Percentiles rank a stretch among this genome's conserved stretches.
Evolutionary conservation across 2,113 vertebrate genomes (phyloP).

Genomic region (Aphyosemion australe): DNA sequence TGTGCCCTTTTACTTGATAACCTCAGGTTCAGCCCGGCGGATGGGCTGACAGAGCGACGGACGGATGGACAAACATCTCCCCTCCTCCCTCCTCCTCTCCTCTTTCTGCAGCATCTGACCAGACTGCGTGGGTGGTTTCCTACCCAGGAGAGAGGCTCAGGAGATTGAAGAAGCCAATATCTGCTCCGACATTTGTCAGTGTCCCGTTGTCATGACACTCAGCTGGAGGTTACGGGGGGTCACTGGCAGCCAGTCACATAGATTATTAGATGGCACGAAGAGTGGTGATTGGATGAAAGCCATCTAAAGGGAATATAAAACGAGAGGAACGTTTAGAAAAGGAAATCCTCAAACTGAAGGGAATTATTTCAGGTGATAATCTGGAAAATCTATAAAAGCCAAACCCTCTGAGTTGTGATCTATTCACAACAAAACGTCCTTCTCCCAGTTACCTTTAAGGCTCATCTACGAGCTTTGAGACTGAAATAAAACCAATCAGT

Average conservation of each 20-base stretch:
- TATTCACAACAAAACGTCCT: neutral
- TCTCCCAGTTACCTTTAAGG: neutral
- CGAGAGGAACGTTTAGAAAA: neutral
- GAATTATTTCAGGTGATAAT: neutral
- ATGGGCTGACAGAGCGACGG: slow-evolving; percentile 14
- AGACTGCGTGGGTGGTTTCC: slow-evolving; percentile 59
- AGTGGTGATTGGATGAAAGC: slow-evolving; percentile 21
- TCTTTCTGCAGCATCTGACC: slow-evolving; percentile 42
- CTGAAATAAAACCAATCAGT: neutral
- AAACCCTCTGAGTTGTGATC: slow-evolving; percentile 22
- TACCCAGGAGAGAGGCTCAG: slow-evolving; percentile 54
- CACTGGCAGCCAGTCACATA: slow-evolving; percentile 58
- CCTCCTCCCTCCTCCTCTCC: slow-evolving; percentile 28
- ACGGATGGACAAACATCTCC: slow-evolving; percentile 13
- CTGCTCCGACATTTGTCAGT: slow-evolving; percentile 73
- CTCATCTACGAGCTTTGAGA: neutral
- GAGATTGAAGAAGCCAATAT: slow-evolving; percentile 72
- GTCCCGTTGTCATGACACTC: slow-evolving; percentile 69
- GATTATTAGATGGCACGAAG: slow-evolving; percentile 55
- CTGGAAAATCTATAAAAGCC: neutral
- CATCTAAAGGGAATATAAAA: neutral
- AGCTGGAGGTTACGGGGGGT: slow-evolving; percentile 68
- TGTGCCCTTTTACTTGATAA: slow-evolving; percentile 54
- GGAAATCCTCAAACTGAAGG: neutral
- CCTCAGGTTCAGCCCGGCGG: slow-evolving; percentile 35